phyloP scores from a whole-genome alignment of 2,888 invertebrate species.

The Coleophora flavipennella region DNA sequence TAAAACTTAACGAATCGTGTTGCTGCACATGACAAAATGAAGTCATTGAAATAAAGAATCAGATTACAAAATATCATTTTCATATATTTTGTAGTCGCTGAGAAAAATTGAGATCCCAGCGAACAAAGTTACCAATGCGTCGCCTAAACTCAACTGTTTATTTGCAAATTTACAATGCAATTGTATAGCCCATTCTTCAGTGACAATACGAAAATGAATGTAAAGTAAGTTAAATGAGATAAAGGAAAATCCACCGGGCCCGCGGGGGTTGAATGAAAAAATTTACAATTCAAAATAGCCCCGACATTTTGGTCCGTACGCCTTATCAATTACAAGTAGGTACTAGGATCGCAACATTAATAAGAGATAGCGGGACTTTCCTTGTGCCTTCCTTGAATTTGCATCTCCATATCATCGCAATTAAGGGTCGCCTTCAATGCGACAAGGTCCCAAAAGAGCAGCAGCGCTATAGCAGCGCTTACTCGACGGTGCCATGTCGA shows the following conservation, averaged over 20 bases:
- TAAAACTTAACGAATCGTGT: no score
- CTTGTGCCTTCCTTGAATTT: constrained; percentile 38
- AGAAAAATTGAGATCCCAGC: no score
- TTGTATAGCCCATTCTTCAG: not conserved
- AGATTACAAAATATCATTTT: no score
- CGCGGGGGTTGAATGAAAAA: constrained; percentile 33
- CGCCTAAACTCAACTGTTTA: no score
- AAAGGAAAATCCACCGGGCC: constrained; percentile 8
- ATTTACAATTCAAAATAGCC: constrained; percentile 62
- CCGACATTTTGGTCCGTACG: constrained; percentile 25
- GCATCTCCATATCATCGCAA: constrained; percentile 45
- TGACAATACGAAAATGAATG: constrained; percentile 6
- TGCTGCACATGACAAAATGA: no score
- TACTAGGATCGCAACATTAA: constrained; percentile 49
- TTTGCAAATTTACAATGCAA: no score
- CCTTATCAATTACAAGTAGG: constrained; percentile 64
- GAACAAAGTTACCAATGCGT: no score
- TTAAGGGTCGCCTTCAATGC: constrained; percentile 40
- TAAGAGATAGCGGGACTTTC: constrained; percentile 44
- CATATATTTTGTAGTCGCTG: no score
- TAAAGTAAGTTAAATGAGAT: constrained; percentile 8
- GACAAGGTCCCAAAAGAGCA: constrained; percentile 34
- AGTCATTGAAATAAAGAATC: no score
- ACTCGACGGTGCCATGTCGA: constrained; percentile 35
- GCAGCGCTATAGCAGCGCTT: constrained; percentile 41